Percentiles rank a stretch among this genome's conserved stretches.
phyloP scores from a whole-genome alignment of 2,113 vertebrate species.

The Hipposideros armiger region DNA sequence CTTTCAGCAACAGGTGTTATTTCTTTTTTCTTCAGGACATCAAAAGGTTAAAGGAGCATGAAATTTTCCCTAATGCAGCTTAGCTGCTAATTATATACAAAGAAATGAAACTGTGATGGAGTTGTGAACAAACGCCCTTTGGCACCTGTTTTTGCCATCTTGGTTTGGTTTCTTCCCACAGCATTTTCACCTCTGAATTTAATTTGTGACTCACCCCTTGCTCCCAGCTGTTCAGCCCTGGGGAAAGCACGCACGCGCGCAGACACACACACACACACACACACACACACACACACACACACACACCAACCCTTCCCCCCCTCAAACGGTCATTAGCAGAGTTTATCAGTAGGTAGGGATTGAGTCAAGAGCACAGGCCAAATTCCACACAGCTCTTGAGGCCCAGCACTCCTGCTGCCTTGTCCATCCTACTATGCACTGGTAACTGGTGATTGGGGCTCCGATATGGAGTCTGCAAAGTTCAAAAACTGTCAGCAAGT shows the following conservation, averaged over 20 bases:
- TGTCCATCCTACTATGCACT: slow-evolving; percentile 69
- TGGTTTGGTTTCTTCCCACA: slow-evolving; percentile 88
- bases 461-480: slow-evolving; percentile 73
- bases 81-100: slow-evolving; percentile 85
- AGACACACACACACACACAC: slow-evolving; percentile 66
- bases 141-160: slow-evolving; percentile 93
- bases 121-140: slow-evolving; percentile 83
- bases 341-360: slow-evolving; percentile 76
- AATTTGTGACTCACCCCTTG: slow-evolving; percentile 85
- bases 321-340: slow-evolving; percentile 78
- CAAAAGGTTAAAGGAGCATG: slow-evolving; percentile 85
- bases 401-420: slow-evolving; percentile 62
- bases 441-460: slow-evolving; percentile 77
- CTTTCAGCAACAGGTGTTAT: slow-evolving; percentile 84
- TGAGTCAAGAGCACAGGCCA: slow-evolving; percentile 86
- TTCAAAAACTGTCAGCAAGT: slow-evolving; percentile 80
- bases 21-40: slow-evolving; percentile 78
- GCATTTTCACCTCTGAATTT: slow-evolving; percentile 88
- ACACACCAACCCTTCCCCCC: slow-evolving; percentile 78
- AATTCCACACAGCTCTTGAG: not conserved
- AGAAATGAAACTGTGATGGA: slow-evolving; percentile 85
- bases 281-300: slow-evolving; percentile 45
- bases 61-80: slow-evolving; percentile 86
- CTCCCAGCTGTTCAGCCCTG: slow-evolving; percentile 85
- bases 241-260: slow-evolving; percentile 49